Conservation (phyloP, 1,140 invertebrate species). For the Pseudomyrmex gracilis region DNA sequence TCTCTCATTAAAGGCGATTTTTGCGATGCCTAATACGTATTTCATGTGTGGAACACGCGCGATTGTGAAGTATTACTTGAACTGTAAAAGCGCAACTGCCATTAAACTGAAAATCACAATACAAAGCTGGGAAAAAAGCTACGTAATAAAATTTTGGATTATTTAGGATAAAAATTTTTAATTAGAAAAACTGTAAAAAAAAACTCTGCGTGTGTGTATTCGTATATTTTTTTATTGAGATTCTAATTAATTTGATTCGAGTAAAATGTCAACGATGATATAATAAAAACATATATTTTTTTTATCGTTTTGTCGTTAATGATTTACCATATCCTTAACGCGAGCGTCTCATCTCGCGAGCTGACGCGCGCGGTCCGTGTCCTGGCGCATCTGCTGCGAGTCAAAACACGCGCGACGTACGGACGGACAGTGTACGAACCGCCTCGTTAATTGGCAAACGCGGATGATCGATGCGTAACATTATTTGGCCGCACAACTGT, state of each 20-base stretch:
- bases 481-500: constrained; percentile 56
- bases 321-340: constrained; percentile 17
- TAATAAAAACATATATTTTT: no score
- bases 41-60: background rate
- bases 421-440: constrained; percentile 45
- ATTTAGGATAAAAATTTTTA: background rate
- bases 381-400: constrained; percentile 51
- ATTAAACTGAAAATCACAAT: background rate
- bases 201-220: no score
- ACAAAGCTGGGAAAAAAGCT: background rate
- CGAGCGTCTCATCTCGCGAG: constrained; percentile 1
- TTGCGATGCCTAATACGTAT: background rate
- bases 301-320: no score
- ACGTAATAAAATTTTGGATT: background rate
- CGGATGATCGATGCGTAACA: constrained; percentile 73
- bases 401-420: constrained; percentile 44
- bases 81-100: background rate
- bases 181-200: no score
- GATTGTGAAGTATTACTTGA: background rate
- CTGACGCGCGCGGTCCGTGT: constrained; percentile 35
- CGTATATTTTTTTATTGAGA: no score
- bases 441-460: constrained; percentile 72
- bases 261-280: no score
- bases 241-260: no score
- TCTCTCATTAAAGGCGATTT: background rate